A percentile compares a stretch with the other conserved stretches of the same genome.
Evolutionary conservation across 2,888 invertebrate species (phyloP).

Genomic region (Netelia fuscicornis): DNA sequence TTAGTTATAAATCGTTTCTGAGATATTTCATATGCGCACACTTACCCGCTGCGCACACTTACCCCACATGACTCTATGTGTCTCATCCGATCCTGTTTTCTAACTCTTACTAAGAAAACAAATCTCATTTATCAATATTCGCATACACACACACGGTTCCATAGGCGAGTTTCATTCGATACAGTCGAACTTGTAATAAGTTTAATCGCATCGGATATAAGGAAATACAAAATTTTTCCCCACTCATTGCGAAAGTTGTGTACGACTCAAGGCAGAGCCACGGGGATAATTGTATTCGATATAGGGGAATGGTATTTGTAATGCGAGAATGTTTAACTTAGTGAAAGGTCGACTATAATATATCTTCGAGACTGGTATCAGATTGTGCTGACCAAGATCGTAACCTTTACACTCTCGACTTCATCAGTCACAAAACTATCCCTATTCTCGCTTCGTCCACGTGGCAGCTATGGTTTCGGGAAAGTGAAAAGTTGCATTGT

Average conservation of each 20-base stretch:
- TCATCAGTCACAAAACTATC: background rate
- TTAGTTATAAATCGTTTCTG: no score
- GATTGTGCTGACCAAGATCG: background rate
- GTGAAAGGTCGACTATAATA: background rate
- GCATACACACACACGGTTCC: background rate
- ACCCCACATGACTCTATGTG: no score
- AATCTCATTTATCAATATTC: background rate
- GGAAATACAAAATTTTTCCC: background rate
- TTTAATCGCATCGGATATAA: background rate
- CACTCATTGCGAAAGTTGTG: background rate
- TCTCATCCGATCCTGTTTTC: background rate
- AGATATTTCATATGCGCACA: no score
- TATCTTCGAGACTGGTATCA: background rate
- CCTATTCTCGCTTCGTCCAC: no score
- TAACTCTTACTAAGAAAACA: background rate
- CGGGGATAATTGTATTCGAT: no score
- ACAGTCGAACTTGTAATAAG: background rate
- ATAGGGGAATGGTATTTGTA: background rate
- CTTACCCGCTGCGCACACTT: no score
- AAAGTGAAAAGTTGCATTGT: no score
- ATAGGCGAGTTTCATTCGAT: background rate
- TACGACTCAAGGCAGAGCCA: background rate
- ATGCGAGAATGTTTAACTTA: background rate
- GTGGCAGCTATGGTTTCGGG: no score
- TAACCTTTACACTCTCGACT: background rate